These are phyloP conservation scores for Microplitis deprimator DNA, from an alignment of 2,888 invertebrate species.

Conservation along the genomic window DNA sequence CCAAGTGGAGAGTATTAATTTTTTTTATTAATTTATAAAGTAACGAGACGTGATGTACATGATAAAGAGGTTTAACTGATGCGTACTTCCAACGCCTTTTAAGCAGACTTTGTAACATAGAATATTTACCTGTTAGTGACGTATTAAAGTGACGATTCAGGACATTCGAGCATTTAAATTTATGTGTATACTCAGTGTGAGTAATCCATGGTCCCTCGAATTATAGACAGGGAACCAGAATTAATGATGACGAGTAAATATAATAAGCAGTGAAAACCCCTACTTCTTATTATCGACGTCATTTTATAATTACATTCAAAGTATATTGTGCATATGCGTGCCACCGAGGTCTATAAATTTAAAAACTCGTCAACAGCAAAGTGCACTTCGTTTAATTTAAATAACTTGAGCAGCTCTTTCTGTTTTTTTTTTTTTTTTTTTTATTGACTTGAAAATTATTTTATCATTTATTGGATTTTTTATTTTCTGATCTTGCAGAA, in stretches of 20 bases:
- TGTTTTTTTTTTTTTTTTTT: background rate
- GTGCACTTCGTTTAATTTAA: no score
- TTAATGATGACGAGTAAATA: no score
- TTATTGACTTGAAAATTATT: background rate
- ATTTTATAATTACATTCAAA: background rate
- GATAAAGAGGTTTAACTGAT: background rate
- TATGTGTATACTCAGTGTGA: background rate
- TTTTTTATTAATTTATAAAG: background rate
- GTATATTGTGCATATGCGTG: background rate
- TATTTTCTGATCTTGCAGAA: conserved; percentile 56
- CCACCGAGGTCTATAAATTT: no score
- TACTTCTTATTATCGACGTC: conserved; percentile 10
- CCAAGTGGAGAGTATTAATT: background rate
- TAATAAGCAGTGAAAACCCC: background rate
- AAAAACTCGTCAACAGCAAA: no score
- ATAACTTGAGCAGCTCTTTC: no score
- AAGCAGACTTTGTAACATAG: conserved; percentile 1
- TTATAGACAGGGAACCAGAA: no score
- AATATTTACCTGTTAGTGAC: background rate
- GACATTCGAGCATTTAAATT: background rate
- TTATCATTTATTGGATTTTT: conserved; percentile 42
- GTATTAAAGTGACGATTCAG: background rate
- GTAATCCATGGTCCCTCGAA: no score
- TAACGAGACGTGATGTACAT: background rate
- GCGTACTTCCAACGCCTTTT: background rate